Evolutionary conservation across 1,140 invertebrate species (phyloP).

Genomic region (Trichomalopsis sarcophagae): DNA sequence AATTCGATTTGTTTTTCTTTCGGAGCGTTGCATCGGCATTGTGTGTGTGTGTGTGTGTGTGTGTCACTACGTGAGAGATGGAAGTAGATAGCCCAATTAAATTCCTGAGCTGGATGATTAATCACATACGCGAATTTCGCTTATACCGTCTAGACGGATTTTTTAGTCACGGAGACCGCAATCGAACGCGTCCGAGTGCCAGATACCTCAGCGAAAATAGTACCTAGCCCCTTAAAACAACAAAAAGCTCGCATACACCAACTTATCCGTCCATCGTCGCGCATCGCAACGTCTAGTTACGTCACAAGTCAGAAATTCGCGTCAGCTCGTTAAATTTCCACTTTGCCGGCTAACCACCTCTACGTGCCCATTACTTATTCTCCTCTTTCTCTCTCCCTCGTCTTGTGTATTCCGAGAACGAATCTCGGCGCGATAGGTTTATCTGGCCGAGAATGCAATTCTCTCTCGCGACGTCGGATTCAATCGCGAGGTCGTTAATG

Average conservation of each 20-base stretch:
- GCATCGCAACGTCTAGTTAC: not conserved
- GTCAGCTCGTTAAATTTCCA: conserved; percentile 45
- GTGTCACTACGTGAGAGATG: not conserved
- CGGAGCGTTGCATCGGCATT: too few relatives aligned
- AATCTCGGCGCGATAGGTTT: conserved; percentile 26
- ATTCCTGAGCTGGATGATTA: not conserved
- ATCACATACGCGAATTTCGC: not conserved
- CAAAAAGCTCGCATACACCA: conserved; percentile 1
- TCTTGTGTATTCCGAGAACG: conserved; percentile 22
- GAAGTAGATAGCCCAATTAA: not conserved
- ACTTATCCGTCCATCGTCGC: conserved; percentile 36
- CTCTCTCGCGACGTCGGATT: conserved; percentile 10
- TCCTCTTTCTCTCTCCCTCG: not conserved
- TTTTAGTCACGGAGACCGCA: not conserved
- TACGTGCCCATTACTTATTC: conserved; percentile 34
- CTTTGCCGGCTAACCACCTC: conserved; percentile 28
- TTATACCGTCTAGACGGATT: not conserved
- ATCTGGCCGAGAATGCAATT: conserved; percentile 39
- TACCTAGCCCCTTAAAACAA: conserved; percentile 22
- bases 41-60: not conserved
- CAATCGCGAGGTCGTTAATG: conserved; percentile 45
- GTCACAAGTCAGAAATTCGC: conserved; percentile 38
- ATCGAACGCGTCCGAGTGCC: not conserved
- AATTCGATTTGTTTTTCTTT: not conserved
- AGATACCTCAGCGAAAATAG: not conserved